phyloP scores from a whole-genome alignment of 37 sponge, comb jelly and placozoan species.

The Oopsacas minuta region DNA sequence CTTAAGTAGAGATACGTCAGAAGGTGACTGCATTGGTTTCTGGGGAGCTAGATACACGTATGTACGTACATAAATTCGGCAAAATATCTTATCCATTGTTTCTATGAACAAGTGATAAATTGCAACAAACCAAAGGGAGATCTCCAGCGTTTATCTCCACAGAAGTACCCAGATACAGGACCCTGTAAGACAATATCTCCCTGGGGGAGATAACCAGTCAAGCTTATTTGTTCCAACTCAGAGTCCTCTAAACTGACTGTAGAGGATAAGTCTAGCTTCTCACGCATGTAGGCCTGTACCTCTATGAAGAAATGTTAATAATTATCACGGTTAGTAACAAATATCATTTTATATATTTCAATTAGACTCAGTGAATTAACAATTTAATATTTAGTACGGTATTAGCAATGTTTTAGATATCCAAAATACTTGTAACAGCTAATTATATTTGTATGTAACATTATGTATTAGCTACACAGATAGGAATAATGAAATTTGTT shows the following conservation, averaged over 20 bases:
- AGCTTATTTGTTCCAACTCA: background rate
- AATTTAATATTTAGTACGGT: too few species aligned
- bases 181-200: background rate
- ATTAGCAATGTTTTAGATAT: too few species aligned
- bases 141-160: background rate
- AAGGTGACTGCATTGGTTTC: slow-evolving; percentile 8
- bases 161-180: background rate
- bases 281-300: background rate
- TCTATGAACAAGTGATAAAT: background rate
- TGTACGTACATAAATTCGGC: background rate
- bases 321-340: too few species aligned
- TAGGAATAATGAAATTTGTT: too few species aligned
- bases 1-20: background rate
- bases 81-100: background rate
- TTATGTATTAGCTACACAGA: too few species aligned
- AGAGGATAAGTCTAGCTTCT: background rate
- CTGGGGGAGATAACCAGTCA: background rate
- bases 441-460: too few species aligned
- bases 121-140: background rate
- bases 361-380: too few species aligned
- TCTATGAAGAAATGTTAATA: background rate
- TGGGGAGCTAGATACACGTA: background rate
- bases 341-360: too few species aligned
- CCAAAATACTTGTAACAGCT: too few species aligned
- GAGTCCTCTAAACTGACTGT: background rate